Evolutionary conservation across 2,888 invertebrate species (phyloP).

Genomic region (Acholoe squamosa): DNA sequence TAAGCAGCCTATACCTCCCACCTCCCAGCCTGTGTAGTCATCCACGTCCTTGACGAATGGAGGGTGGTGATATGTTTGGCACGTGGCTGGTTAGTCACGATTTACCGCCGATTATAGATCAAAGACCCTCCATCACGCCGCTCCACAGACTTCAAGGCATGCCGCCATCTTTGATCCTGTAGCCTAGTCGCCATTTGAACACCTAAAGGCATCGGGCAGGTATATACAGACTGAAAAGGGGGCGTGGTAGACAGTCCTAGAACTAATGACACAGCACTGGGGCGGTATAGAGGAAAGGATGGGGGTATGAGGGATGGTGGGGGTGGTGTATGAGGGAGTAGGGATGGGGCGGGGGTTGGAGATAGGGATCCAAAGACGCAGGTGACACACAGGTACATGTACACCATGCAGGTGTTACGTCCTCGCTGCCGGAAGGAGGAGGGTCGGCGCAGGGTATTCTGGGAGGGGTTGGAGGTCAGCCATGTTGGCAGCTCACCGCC

Average conservation of each 20-base stretch:
- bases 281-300: background rate
- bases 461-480: background rate
- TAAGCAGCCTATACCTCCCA: no score
- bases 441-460: background rate
- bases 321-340: background rate
- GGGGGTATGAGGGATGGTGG: background rate
- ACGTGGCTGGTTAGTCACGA: slow-evolving; percentile 14
- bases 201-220: slow-evolving; percentile 3
- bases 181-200: background rate
- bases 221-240: background rate
- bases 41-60: background rate
- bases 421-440: background rate
- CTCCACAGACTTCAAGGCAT: background rate
- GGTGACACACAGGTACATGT: background rate
- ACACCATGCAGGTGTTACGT: slow-evolving; percentile 14
- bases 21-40: no score
- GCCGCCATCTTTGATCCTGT: background rate
- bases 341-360: background rate
- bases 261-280: background rate
- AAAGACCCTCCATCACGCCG: background rate
- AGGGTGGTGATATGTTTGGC: background rate
- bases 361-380: background rate
- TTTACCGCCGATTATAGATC: slow-evolving; percentile 24
- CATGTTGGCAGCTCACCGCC: background rate
- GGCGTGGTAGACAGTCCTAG: background rate